Evolutionary conservation across 2,113 vertebrate species (phyloP).

Genomic region (Anguilla japonica): DNA sequence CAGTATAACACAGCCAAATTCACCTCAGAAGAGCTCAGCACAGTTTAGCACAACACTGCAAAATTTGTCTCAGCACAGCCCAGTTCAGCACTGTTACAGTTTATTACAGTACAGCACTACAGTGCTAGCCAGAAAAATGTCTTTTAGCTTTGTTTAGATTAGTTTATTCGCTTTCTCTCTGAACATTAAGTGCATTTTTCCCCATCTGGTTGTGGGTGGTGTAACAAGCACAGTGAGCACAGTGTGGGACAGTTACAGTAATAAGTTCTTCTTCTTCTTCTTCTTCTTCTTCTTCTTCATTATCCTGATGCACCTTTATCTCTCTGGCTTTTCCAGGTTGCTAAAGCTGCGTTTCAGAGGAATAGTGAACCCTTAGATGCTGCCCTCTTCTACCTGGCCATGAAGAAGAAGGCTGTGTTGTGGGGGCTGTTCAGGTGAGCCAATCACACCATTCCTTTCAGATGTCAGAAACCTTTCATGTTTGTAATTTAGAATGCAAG

Average conservation of each 20-base stretch:
- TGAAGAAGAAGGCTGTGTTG: conserved; percentile 96
- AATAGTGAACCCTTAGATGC: conserved; percentile 93
- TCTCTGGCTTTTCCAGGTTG: conserved; percentile 57
- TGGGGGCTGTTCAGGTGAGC: conserved; percentile 96
- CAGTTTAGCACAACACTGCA: too few relatives aligned
- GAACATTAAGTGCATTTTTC: neutral
- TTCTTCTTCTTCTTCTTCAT: neutral
- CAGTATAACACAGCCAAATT: neutral
- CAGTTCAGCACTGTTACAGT: neutral
- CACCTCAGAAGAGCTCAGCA: neutral
- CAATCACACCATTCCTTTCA: neutral
- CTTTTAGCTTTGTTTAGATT: too few relatives aligned
- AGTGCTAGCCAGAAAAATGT: neutral
- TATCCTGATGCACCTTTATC: neutral
- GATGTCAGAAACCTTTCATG: too few relatives aligned
- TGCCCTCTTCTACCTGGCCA: conserved; percentile 92
- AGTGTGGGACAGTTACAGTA: neutral
- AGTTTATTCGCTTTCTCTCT: neutral
- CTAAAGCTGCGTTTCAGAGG: conserved; percentile 93
- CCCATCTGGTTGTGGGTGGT: neutral
- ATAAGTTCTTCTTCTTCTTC: neutral
- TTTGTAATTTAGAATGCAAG: neutral
- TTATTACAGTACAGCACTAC: neutral
- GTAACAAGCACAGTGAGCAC: neutral
- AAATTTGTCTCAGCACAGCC: neutral